Conservation (phyloP, 1,140 invertebrate genomes). For the Zaprionus taronus region DNA sequence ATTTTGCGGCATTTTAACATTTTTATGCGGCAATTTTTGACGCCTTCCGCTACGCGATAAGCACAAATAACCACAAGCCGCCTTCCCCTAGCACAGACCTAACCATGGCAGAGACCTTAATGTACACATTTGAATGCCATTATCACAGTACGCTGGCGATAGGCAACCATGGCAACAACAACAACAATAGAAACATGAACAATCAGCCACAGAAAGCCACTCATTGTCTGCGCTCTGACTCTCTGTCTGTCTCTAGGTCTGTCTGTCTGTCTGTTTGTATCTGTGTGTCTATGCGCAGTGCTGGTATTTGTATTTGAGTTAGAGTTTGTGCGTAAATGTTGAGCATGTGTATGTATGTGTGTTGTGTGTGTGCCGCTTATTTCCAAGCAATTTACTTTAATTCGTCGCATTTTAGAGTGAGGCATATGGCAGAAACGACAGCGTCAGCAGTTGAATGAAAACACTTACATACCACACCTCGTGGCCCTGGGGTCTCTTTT, state of each 20-base stretch:
- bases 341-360: background rate
- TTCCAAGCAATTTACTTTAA: constrained; percentile 83
- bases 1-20: constrained; percentile 59
- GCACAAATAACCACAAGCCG: constrained; percentile 24
- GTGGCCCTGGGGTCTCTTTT: constrained; percentile 22
- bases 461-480: constrained; percentile 47
- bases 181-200: constrained; percentile 52
- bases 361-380: constrained; percentile 45
- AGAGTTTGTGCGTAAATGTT: background rate
- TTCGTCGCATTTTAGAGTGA: constrained; percentile 70
- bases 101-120: constrained; percentile 50
- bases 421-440: constrained; percentile 50
- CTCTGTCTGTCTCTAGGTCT: constrained; percentile 8
- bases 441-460: constrained; percentile 47
- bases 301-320: constrained; percentile 1
- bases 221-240: constrained; percentile 67
- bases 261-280: constrained; percentile 7
- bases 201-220: constrained; percentile 54
- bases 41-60: constrained; percentile 65
- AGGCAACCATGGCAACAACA: constrained; percentile 58
- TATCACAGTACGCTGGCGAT: constrained; percentile 64
- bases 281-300: background rate
- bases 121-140: constrained; percentile 81
- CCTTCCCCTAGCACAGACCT: constrained; percentile 13
- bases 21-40: constrained; percentile 71